phyloP scores from a whole-genome alignment of 1,140 invertebrate species.

The Drosophila eugracilis region DNA sequence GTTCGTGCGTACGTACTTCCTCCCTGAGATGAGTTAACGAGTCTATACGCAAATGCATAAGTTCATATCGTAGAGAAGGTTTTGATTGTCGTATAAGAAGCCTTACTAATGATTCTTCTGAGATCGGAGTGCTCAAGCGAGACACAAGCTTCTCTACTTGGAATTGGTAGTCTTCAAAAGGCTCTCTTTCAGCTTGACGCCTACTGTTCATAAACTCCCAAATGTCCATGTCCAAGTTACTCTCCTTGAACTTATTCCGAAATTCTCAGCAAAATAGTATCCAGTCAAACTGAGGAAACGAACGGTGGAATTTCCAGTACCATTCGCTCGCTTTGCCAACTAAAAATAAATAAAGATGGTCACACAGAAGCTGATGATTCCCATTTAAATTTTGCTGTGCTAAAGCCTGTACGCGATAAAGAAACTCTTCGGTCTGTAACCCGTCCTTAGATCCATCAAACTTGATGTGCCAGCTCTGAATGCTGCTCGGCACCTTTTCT shows the following conservation, averaged over 20 bases:
- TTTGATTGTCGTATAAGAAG: not conserved
- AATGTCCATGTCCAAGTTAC: conserved; percentile 2
- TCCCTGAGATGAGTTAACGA: not conserved
- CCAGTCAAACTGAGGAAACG: not conserved
- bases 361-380: not conserved
- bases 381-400: not conserved
- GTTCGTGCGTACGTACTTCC: not conserved
- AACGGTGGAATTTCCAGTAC: not conserved
- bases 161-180: conserved; percentile 7
- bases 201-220: conserved; percentile 7
- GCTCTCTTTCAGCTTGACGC: not conserved
- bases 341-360: not conserved
- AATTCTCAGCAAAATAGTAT: not conserved
- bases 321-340: not conserved
- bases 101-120: conserved; percentile 1
- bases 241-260: not conserved
- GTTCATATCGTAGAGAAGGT: not conserved
- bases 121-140: not conserved
- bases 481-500: not conserved
- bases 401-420: not conserved
- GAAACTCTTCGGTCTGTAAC: not conserved
- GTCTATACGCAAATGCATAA: not conserved
- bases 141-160: not conserved
- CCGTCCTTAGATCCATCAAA: not conserved
- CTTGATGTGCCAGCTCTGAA: not conserved